Base-by-base conservation (phyloP, 2,797 vertebrate species). In the Molothrus ater region DNA sequence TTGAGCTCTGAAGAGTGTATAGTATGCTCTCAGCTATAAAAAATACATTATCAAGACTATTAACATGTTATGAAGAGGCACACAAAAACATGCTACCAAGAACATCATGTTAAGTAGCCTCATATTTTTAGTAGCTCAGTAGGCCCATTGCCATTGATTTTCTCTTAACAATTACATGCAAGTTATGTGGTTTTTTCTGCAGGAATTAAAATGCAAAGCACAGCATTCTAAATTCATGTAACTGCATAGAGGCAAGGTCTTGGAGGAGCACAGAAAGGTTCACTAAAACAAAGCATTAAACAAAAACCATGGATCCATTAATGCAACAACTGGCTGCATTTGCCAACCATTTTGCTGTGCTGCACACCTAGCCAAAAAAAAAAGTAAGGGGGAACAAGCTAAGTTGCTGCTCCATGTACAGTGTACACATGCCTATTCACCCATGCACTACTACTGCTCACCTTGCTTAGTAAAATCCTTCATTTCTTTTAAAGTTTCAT, bases 171-270 rank as follows among this genome's bases (percentile, higher is more conserved):
- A 93, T 83, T 92, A 93, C 96, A 96, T 95, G 96, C 96, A 96
- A 47, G 91, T 96, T 96, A 95, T 5, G 24, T 45, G 11, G 0
- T 38, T 88, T 92, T 82, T 87, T 81, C 80, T 87, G 86, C 90
- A 87, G 68, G 74, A 96, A 97, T 93, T 91, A 92, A 94, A 96
- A 94, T 42, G 79, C 92, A 91, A 96, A 96, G 93, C 85, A 79
- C 36, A 89, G 16, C 42, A 42, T 54, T 76, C 86, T 89, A 85
- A 92, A 83, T 48, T 63, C 47, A 86, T 57, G 22, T 83, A 86
- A 54, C 74, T 90, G 69, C 69, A 80, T 21, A 34, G 70, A 85
- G 69, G 72, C 61, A 89, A 85, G 25, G 56, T 88, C 66, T 91
- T 63, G 79, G 60, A 94, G 29, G 31, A 94, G 53, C 68, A 74